phyloP scores from a whole-genome alignment of 2,113 vertebrate species.

The Dicrurus megarhynchus region DNA sequence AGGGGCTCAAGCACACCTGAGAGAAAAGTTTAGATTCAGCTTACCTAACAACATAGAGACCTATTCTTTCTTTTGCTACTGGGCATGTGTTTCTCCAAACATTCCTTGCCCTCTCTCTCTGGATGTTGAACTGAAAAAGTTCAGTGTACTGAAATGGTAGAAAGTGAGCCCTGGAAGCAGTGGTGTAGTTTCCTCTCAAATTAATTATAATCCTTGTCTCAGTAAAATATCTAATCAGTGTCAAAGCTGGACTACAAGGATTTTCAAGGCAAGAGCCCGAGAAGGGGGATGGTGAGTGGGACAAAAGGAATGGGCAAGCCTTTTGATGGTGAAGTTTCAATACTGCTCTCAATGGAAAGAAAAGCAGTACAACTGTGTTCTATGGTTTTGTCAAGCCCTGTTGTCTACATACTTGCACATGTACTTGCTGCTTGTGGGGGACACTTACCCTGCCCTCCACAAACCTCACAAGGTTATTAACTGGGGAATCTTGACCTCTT shows the following conservation, averaged over 20 bases:
- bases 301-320: neutral
- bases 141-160: neutral
- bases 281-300: neutral
- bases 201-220: neutral
- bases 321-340: neutral
- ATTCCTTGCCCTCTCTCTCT: neutral
- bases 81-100: neutral
- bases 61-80: neutral
- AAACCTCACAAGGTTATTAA: neutral
- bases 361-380: neutral
- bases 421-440: neutral
- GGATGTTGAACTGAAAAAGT: neutral
- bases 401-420: neutral
- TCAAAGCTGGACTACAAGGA: neutral
- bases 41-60: neutral
- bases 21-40: neutral
- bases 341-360: neutral
- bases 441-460: neutral
- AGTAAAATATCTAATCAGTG: neutral
- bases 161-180: neutral
- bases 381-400: neutral
- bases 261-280: neutral
- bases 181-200: neutral
- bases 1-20: neutral
- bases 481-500: neutral